Evolutionary conservation across 1,140 invertebrate genomes (phyloP).

Genomic region (Philopotamus ludificatus): DNA sequence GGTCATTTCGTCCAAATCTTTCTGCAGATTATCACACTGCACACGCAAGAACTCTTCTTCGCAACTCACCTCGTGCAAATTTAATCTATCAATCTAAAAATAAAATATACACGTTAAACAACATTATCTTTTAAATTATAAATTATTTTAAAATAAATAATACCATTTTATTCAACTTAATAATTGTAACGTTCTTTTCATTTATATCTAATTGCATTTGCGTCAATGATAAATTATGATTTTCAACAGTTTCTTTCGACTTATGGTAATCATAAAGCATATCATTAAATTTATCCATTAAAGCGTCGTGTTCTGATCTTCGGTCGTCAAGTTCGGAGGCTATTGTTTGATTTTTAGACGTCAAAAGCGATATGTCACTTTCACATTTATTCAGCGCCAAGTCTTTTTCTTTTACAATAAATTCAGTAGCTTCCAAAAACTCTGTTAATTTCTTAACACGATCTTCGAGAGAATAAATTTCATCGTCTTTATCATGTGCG

Average conservation of each 20-base stretch:
- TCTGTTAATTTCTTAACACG: conserved; percentile 24
- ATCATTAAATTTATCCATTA: background rate
- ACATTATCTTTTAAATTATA: background rate
- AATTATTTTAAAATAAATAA: background rate
- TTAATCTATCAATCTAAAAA: no score
- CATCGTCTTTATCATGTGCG: background rate
- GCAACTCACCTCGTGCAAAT: conserved; percentile 10
- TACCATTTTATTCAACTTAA: background rate
- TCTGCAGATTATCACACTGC: conserved; percentile 47
- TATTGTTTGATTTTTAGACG: background rate
- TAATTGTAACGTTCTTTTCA: background rate
- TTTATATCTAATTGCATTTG: no score
- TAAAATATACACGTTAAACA: background rate
- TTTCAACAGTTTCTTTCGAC: no score
- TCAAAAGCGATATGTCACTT: background rate
- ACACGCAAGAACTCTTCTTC: conserved; percentile 19
- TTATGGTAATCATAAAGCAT: no score
- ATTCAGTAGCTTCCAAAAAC: conserved; percentile 37
- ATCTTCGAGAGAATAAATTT: conserved; percentile 12
- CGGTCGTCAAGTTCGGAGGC: no score
- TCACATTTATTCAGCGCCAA: conserved; percentile 2
- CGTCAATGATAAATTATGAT: no score
- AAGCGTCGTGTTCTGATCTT: background rate
- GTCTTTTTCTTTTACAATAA: conserved; percentile 34
- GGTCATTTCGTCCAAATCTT: conserved; percentile 55